Base-by-base conservation (phyloP, 2,113 vertebrate species). In the Nicator chloris region DNA sequence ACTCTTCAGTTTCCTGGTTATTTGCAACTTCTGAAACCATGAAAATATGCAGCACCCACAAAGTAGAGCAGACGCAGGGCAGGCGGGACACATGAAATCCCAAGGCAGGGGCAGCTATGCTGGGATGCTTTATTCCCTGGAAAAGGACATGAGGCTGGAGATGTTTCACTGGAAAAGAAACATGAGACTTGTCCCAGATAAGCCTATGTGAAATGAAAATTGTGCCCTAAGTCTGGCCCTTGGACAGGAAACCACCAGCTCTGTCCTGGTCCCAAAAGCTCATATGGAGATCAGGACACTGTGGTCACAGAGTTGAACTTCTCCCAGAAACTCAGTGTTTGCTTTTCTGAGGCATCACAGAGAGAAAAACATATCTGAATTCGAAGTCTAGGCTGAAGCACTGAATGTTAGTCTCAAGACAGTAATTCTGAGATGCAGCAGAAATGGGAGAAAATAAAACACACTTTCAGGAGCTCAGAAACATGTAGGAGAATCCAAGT, bases 61-160 rank as follows among this genome's bases (percentile, higher is more conserved):
- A 60, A 35, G 35, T 22, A 33, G 40, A 68, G 44, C 35, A 84
- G n/a, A 40, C 44, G 21, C 31, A 61, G 31, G 40, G 54, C 37
- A 49, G 53, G 31, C 0, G 0, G 65, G 35, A 60, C 10, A 23
- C 24, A 8, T 40, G 7, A 37, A 51, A 27, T 33, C n/a, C 27
- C 40, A 47, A 78, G n/a, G 18, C 20, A 86, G 60, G 45, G 56
- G 39, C 11, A 64, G 21, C 50, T 37, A 9, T 1, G 2, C 5
- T 51, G 33, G 30, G 6, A 5, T 56, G 16, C 4, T 66, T 65
- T 76, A 27, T 72, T 71, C 31, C 21, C 19, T 60, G 50, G 60
- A 77, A 81, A 72, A 89, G 10, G 33, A 63, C 15, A 45, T 54
- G 40, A 72, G 20, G 26, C 26, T 59, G 39, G 23, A 85, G 54